Evolutionary conservation across 2,888 invertebrate species (phyloP).

Genomic region (Eupeodes latifasciatus): DNA sequence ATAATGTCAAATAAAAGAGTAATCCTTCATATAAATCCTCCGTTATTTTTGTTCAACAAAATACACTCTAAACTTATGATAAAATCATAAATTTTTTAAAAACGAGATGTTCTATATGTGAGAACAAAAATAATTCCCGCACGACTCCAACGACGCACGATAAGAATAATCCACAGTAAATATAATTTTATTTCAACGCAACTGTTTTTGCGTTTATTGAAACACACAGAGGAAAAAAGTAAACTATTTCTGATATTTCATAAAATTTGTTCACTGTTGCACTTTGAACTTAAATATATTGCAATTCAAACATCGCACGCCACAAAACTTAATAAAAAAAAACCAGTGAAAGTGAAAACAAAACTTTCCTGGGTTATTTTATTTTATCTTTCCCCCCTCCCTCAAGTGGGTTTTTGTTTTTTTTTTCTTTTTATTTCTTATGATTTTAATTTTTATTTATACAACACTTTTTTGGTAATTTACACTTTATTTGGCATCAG

Average conservation of each 20-base stretch:
- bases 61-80: slow-evolving; percentile 28
- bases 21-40: slow-evolving; percentile 47
- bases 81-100: background rate
- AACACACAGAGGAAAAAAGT: background rate
- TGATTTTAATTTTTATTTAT: slow-evolving; percentile 9
- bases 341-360: slow-evolving; percentile 74
- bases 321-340: slow-evolving; percentile 44
- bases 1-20: slow-evolving; percentile 38
- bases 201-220: background rate
- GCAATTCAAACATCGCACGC: slow-evolving; percentile 45
- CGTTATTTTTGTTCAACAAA: background rate
- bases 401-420: slow-evolving; percentile 40
- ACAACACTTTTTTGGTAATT: slow-evolving; percentile 22
- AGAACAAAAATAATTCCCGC: slow-evolving; percentile 12
- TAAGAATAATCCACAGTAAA: slow-evolving; percentile 46
- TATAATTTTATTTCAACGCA: background rate
- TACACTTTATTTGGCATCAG: slow-evolving; percentile 26
- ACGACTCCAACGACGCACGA: slow-evolving; percentile 7
- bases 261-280: slow-evolving; percentile 53
- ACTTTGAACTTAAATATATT: slow-evolving; percentile 28
- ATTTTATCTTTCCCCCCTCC: slow-evolving; percentile 9
- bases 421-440: slow-evolving; percentile 41
- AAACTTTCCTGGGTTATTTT: slow-evolving; percentile 42
- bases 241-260: slow-evolving; percentile 18
- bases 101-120: background rate